Conservation (phyloP, 2,888 invertebrate species). For the Nebria brevicollis region DNA sequence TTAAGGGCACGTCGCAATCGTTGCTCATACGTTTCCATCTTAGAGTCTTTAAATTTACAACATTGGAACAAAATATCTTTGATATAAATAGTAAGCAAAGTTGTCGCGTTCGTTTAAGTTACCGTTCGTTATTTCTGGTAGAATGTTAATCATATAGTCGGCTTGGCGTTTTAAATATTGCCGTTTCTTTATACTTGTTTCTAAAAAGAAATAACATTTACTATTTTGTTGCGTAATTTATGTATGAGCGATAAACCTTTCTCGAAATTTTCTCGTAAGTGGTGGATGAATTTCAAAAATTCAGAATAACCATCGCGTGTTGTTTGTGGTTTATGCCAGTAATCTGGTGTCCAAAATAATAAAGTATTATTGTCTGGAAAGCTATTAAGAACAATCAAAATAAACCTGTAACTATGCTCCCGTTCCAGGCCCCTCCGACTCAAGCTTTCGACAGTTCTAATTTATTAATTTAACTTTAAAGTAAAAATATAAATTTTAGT, state of each 20-base stretch:
- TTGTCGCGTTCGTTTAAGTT: not conserved
- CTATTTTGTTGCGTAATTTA: not conserved
- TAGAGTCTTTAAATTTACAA: slow-evolving; percentile 24
- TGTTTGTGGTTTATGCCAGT: slow-evolving; percentile 66
- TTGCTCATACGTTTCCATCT: slow-evolving; percentile 56
- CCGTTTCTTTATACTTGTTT: not conserved
- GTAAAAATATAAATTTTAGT: no score
- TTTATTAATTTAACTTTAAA: no score
- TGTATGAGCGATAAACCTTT: slow-evolving; percentile 29
- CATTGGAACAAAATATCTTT: not conserved
- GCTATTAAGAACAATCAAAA: slow-evolving; percentile 44
- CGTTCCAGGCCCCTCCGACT: no score
- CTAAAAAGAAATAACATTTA: not conserved
- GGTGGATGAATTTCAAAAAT: slow-evolving; percentile 58
- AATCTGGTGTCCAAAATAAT: slow-evolving; percentile 68
- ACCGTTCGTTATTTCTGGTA: slow-evolving; percentile 3
- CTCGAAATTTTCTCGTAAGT: slow-evolving; percentile 50
- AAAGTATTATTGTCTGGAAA: slow-evolving; percentile 59
- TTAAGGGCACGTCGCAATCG: slow-evolving; percentile 60
- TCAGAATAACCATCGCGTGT: slow-evolving; percentile 62
- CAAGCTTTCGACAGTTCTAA: no score
- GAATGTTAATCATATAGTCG: not conserved
- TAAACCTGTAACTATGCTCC: not conserved
- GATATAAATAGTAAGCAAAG: not conserved
- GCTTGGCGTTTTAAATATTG: not conserved